A percentile compares a stretch with the other conserved stretches of the same genome.
These are phyloP conservation scores for Ivindomyrus marchei DNA, from an alignment of 2,113 vertebrate species.

Conservation along the genomic window DNA sequence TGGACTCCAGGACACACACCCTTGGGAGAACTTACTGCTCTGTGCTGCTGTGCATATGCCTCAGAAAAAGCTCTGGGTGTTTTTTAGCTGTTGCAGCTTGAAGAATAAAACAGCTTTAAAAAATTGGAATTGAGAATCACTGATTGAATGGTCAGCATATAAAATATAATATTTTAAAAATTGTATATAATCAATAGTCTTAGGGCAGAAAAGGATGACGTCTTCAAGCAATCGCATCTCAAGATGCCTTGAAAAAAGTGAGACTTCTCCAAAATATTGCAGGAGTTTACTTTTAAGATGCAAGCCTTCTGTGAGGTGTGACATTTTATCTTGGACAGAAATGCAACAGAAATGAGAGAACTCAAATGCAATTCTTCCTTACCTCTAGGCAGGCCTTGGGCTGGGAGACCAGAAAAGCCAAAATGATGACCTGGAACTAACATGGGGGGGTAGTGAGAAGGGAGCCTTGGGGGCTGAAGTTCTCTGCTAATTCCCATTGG, in stretches of 20 bases:
- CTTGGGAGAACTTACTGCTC: neutral
- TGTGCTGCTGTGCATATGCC: neutral
- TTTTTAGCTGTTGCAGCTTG: neutral
- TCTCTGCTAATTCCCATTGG: neutral
- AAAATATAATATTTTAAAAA: neutral
- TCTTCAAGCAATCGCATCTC: neutral
- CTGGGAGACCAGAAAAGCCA: neutral
- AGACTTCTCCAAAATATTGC: neutral
- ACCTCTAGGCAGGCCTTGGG: neutral
- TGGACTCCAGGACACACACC: neutral
- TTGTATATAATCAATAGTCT: neutral
- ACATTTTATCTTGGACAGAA: neutral
- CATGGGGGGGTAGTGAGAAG: neutral
- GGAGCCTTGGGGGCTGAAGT: neutral
- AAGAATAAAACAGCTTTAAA: neutral
- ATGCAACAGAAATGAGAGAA: neutral
- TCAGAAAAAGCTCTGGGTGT: neutral
- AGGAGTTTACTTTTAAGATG: neutral
- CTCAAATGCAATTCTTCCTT: neutral
- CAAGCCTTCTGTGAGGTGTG: neutral
- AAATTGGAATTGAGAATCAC: neutral
- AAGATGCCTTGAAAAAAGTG: neutral
- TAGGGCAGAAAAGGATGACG: neutral
- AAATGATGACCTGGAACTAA: neutral
- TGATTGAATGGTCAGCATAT: neutral